These are phyloP conservation scores for Cantharis flavilabris DNA, from an alignment of 2,888 invertebrate species.

Conservation along the genomic window DNA sequence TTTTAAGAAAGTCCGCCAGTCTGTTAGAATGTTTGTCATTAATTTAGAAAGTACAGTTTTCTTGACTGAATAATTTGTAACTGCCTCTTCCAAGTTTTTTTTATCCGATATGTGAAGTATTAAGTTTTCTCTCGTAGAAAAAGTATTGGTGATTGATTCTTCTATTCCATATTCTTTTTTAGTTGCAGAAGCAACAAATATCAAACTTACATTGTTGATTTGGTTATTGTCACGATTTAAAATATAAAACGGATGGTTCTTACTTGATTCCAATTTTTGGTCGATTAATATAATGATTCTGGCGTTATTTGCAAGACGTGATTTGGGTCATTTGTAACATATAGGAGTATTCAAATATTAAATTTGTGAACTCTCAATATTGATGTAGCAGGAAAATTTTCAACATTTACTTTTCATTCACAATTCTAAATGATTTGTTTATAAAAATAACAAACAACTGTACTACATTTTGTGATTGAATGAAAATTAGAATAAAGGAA, in stretches of 20 bases:
- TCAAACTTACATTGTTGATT: neutral
- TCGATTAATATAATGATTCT: neutral
- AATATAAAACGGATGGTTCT: neutral
- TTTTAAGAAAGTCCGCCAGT: neutral
- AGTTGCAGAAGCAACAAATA: neutral
- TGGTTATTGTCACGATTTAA: neutral
- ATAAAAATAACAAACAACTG: neutral
- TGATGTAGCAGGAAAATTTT: neutral
- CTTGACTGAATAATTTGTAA: neutral
- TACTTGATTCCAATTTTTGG: neutral
- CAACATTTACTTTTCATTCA: neutral
- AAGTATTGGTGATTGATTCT: neutral
- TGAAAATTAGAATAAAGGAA: neutral
- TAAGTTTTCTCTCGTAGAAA: neutral
- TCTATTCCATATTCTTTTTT: neutral
- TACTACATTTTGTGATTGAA: neutral
- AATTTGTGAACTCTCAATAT: neutral
- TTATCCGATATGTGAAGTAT: neutral
- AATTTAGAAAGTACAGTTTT: neutral
- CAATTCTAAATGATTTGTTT: neutral
- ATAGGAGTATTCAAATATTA: slow-evolving; percentile 1
- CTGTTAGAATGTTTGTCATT: neutral
- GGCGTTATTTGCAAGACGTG: neutral
- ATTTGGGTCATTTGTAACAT: neutral
- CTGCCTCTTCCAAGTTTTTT: neutral